phyloP scores from a whole-genome alignment of 1,140 invertebrate genomes.

The Drosophila sp. region DNA sequence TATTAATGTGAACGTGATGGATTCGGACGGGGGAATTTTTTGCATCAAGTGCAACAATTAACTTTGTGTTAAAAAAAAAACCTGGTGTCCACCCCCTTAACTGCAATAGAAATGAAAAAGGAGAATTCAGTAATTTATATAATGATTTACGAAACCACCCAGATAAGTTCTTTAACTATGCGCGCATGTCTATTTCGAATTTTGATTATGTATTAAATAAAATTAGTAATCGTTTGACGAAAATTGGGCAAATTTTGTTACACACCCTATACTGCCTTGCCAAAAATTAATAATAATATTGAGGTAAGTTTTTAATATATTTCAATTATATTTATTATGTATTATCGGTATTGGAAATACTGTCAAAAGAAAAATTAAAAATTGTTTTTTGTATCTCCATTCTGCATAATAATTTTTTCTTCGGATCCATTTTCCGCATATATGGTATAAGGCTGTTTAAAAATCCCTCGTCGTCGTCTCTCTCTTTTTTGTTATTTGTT shows the following conservation, averaged over 20 bases:
- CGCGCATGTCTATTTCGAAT: no score
- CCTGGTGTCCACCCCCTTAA: no score
- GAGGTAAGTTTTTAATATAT: constrained; percentile 12
- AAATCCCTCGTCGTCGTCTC: constrained; percentile 1
- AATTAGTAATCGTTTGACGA: constrained; percentile 9
- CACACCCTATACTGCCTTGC: constrained; percentile 4
- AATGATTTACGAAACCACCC: no score
- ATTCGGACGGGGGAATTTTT: no score
- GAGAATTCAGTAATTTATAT: no score
- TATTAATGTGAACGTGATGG: no score
- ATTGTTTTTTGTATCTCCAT: constrained; percentile 1
- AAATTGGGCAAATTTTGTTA: constrained; percentile 11
- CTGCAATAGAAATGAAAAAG: no score
- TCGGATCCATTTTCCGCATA: constrained; percentile 11
- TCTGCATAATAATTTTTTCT: constrained; percentile 11
- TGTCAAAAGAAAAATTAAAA: constrained; percentile 11
- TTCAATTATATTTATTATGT: no score
- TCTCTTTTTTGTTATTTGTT: constrained; percentile 6
- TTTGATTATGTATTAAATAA: no score
- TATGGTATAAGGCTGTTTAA: background rate
- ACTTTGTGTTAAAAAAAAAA: no score
- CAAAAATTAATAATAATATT: constrained; percentile 25
- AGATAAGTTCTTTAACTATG: no score
- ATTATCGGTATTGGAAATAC: background rate
- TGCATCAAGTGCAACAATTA: no score